Evolutionary conservation across 2,888 invertebrate genomes (phyloP), one percentile per base, ranked within the genome.

Genomic region (Parnassius mnemosyne): DNA sequence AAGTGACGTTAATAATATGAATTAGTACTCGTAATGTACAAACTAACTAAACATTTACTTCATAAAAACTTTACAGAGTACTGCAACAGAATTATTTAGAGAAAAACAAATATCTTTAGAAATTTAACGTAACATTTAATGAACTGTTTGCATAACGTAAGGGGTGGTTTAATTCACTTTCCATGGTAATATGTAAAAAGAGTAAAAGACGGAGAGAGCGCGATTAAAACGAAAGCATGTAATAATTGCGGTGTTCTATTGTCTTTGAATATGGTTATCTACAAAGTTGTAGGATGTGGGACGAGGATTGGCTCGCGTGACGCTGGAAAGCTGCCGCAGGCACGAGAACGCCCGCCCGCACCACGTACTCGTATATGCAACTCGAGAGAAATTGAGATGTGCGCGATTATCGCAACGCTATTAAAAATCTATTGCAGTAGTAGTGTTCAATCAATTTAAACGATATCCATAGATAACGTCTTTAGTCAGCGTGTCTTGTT

Each of bases 261-360:
- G 70, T 73, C 62, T 70, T 69, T 68, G 73, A 75, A 73, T 71
- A 73, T 76, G 74, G 72, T 77, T 56, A 76, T 75, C 73, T 74
- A 69, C 73, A 74, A 72, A 74, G 71, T 70, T 69, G 69, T 74
- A 68, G 67, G 75, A 76, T 74, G 73, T 71, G 77, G 76, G 74
- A 67, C 68, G 68, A 65, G 66, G 66, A 68, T 65, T 65, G 66
- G 68, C 65, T 68, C 67, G 76, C 76, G 76, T 78, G 76, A 71
- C 70, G 66, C 57, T 66, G 65, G 68, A 71, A 71, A 71, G 66
- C 63, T 60, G 54, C 53, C 60, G 56, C 51, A 61, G 55, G 43
- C 41, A 60, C 61, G 53, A 52, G 52, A 53, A 16, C 53, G 53
- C 53, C 65, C 64, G 68, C 49, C 60, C 65, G 60, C 64, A 58